phyloP scores from a whole-genome alignment of 2,113 vertebrate genomes.

The Daubentonia madagascariensis region DNA sequence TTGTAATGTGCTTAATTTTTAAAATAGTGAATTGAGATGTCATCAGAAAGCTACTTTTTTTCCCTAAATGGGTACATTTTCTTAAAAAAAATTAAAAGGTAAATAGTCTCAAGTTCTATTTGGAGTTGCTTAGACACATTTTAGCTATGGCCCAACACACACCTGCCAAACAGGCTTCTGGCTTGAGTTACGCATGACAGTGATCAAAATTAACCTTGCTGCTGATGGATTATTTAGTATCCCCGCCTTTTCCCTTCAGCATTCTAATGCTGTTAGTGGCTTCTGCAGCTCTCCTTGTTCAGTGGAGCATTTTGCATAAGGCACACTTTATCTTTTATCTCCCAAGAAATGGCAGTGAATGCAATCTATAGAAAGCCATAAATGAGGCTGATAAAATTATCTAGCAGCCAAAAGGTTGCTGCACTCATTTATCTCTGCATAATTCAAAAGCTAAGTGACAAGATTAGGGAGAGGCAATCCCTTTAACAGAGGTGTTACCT shows the following conservation, averaged over 20 bases:
- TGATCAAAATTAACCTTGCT: not conserved
- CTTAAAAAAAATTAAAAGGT: not conserved
- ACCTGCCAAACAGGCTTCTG: not conserved
- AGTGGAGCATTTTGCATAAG: conserved; percentile 19
- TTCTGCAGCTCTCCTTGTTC: not conserved
- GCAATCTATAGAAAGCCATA: conserved; percentile 30
- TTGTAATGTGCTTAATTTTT: not conserved
- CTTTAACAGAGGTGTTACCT: conserved; percentile 8
- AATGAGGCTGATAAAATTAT: conserved; percentile 65
- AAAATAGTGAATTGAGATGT: not conserved
- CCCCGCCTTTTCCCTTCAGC: not conserved
- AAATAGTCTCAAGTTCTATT: not conserved
- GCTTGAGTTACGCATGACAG: not conserved
- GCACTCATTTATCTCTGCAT: conserved; percentile 37
- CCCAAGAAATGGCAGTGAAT: conserved; percentile 49
- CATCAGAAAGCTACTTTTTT: not conserved
- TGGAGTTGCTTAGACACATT: not conserved
- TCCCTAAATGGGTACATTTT: not conserved
- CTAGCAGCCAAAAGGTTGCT: conserved; percentile 32
- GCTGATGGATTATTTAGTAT: not conserved
- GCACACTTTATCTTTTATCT: conserved; percentile 42
- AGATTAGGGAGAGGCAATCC: conserved; percentile 19
- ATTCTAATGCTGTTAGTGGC: not conserved
- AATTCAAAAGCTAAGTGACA: conserved; percentile 46
- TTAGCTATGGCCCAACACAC: not conserved